A percentile compares a stretch with the other conserved stretches of the same genome.
Evolutionary conservation across 2,888 invertebrate genomes (phyloP).

Genomic region (Perdita meconis): DNA sequence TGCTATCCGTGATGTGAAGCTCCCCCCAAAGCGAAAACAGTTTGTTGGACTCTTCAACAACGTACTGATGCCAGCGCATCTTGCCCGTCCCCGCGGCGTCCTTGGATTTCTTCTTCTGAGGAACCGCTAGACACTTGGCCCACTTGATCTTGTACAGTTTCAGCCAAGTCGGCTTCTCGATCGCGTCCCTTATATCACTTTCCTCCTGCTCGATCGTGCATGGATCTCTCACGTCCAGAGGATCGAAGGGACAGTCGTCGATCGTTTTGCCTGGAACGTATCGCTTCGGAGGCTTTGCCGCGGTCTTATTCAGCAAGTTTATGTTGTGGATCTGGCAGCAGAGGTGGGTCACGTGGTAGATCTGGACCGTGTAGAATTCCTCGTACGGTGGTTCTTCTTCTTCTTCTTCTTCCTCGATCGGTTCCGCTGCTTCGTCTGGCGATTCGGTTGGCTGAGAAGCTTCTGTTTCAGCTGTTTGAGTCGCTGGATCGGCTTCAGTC

Average conservation of each 20-base stretch:
- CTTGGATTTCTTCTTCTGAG: conserved; percentile 47
- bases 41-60: conserved; percentile 89
- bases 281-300: conserved; percentile 45
- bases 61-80: conserved; percentile 87
- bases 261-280: conserved; percentile 58
- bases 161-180: conserved; percentile 75
- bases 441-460: too few species aligned
- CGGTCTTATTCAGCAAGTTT: conserved; percentile 67
- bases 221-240: conserved; percentile 51
- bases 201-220: conserved; percentile 61
- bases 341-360: conserved; percentile 75
- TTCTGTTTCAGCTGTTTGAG: background rate
- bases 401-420: background rate
- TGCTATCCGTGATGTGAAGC: conserved; percentile 87
- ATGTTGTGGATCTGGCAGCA: conserved; percentile 77
- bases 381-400: background rate
- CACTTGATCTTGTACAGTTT: conserved; percentile 70
- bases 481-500: background rate
- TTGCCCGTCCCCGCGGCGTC: conserved; percentile 41
- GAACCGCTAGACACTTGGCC: conserved; percentile 58
- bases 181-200: conserved; percentile 42
- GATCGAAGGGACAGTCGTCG: conserved; percentile 70
- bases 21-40: conserved; percentile 89
- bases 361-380: conserved; percentile 68
- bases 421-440: background rate